Conservation (phyloP, 2,113 vertebrate species). For the Phyllostomus discolor region DNA sequence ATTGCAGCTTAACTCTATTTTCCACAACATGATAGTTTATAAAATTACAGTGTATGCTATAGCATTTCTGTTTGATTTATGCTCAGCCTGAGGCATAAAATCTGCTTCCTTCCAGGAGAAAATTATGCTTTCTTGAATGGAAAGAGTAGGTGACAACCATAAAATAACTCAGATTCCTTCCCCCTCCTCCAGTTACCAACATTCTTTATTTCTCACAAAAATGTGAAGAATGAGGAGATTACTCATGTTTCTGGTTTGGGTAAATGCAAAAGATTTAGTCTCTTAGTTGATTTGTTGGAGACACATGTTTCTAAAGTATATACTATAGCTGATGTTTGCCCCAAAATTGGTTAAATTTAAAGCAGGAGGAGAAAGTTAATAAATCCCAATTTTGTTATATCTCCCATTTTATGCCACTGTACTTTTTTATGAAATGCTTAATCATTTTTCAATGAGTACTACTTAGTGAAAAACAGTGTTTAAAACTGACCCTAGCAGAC, state of each 20-base stretch:
- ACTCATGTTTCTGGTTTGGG: background rate
- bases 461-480: background rate
- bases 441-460: background rate
- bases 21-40: conserved; percentile 78
- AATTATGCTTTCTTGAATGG: conserved; percentile 76
- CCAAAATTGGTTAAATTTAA: conserved; percentile 7
- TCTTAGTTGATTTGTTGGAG: background rate
- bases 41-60: conserved; percentile 79
- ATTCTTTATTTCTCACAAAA: conserved; percentile 41
- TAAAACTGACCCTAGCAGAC: background rate
- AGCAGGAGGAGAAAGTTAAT: background rate
- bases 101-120: conserved; percentile 77
- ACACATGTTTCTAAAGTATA: background rate
- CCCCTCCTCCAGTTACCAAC: conserved; percentile 28
- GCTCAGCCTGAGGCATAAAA: conserved; percentile 75
- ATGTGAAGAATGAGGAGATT: background rate
- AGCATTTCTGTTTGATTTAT: conserved; percentile 82
- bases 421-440: background rate
- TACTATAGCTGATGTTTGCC: background rate
- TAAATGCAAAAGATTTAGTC: background rate
- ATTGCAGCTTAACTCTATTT: conserved; percentile 78
- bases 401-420: background rate
- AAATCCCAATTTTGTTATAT: background rate
- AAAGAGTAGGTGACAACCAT: conserved; percentile 60
- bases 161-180: conserved; percentile 49